Evolutionary conservation across 2,113 vertebrate species (phyloP).

Genomic region (Pachyramphus minor): DNA sequence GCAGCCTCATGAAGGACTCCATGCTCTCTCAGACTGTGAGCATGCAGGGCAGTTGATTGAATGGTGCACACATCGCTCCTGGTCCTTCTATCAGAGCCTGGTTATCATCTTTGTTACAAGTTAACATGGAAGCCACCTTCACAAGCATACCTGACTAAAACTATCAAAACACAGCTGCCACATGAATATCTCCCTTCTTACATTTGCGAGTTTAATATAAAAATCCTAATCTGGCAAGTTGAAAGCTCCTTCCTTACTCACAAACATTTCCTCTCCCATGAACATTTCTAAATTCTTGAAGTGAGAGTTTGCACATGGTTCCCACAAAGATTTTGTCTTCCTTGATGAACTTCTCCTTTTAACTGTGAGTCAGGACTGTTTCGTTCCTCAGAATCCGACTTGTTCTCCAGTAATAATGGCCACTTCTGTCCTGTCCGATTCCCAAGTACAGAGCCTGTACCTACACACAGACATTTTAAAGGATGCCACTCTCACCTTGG

Average conservation of each 20-base stretch:
- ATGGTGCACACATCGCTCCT: background rate
- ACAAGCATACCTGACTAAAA: background rate
- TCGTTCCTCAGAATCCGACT: background rate
- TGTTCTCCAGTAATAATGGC: background rate
- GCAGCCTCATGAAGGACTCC: accelerated
- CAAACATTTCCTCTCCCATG: background rate
- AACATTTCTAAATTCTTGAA: background rate
- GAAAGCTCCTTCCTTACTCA: background rate
- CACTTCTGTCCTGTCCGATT: background rate
- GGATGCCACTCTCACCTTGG: background rate
- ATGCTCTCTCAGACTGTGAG: accelerated
- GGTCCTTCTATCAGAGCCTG: accelerated
- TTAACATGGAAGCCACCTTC: background rate
- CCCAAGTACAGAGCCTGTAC: background rate
- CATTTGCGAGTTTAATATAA: background rate
- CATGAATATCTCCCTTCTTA: background rate
- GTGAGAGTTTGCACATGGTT: background rate
- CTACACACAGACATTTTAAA: background rate
- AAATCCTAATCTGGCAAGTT: background rate
- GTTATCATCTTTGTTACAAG: background rate
- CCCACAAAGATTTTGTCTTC: background rate
- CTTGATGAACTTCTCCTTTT: background rate
- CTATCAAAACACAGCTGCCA: background rate
- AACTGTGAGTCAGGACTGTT: background rate
- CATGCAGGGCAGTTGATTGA: accelerated